Percentiles rank a stretch among this genome's conserved stretches.
phyloP scores from a whole-genome alignment of 1,140 invertebrate species.

The Pseudomyrmex dendroicus region DNA sequence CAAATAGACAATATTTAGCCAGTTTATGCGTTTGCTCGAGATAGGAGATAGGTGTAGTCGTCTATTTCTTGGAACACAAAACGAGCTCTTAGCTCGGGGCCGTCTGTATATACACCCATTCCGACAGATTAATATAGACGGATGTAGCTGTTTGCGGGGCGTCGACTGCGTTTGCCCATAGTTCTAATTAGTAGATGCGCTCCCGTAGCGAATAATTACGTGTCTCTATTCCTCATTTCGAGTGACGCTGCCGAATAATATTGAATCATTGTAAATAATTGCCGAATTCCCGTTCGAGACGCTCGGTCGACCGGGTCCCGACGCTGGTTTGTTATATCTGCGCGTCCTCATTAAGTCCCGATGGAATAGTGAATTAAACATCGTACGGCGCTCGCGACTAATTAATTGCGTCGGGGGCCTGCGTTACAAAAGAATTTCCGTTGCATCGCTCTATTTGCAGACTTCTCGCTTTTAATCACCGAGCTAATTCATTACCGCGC shows the following conservation, averaged over 20 bases:
- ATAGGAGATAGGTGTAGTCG: background rate
- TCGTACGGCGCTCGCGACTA: constrained; percentile 25
- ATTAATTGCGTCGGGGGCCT: constrained; percentile 28
- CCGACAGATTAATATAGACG: constrained; percentile 48
- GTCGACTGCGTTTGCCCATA: constrained; percentile 46
- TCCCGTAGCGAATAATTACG: constrained; percentile 54
- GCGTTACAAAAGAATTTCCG: constrained; percentile 10
- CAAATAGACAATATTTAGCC: background rate
- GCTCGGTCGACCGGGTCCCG: constrained; percentile 12
- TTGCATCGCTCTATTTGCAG: background rate
- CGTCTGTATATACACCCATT: constrained; percentile 18
- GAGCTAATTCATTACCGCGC: background rate
- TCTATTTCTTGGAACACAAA: constrained; percentile 14
- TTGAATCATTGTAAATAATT: constrained; percentile 58
- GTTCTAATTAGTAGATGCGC: constrained; percentile 50
- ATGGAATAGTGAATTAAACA: constrained; percentile 52
- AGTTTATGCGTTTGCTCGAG: background rate
- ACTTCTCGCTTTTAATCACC: background rate
- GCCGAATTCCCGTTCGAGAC: constrained; percentile 35
- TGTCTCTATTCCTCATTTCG: constrained; percentile 45
- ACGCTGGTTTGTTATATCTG: constrained; percentile 31
- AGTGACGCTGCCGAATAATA: constrained; percentile 39
- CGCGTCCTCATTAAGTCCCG: constrained; percentile 39
- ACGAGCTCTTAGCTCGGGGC: constrained; percentile 37
- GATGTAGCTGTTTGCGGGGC: constrained; percentile 40